phyloP scores from a whole-genome alignment of 2,797 vertebrate species.

The Channa striata region DNA sequence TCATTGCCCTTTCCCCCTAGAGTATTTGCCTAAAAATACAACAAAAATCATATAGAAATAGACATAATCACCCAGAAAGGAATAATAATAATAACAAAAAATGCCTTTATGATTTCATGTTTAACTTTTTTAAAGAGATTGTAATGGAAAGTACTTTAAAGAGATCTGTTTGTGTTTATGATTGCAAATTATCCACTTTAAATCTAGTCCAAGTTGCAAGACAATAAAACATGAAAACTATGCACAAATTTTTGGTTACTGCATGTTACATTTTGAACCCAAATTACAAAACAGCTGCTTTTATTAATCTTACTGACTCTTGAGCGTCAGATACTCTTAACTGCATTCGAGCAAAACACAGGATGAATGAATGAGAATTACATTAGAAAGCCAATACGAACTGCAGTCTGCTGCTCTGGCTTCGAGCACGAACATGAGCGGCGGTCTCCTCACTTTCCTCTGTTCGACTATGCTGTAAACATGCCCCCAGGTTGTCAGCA shows the following conservation, averaged over 20 bases:
- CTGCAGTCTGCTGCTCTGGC: conserved; percentile 16
- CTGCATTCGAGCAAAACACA: conserved; percentile 13
- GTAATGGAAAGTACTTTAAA: neutral
- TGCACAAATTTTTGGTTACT: neutral
- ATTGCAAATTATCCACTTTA: neutral
- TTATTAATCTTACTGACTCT: conserved; percentile 4
- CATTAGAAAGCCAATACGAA: conserved; percentile 37
- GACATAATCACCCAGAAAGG: no score
- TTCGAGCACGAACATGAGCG: conserved; percentile 42
- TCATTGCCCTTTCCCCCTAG: neutral
- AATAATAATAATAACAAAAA: neutral
- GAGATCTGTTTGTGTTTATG: neutral
- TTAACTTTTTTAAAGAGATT: neutral
- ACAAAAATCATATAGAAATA: neutral
- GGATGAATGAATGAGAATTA: conserved; percentile 12
- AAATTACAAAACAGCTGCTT: conserved; percentile 1
- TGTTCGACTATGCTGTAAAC: conserved; percentile 75
- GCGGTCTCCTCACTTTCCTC: conserved; percentile 34
- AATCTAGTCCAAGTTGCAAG: neutral
- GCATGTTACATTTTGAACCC: neutral
- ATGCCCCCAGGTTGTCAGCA: conserved; percentile 81
- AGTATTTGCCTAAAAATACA: neutral
- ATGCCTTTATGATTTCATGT: neutral
- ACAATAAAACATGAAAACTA: neutral
- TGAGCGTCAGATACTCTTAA: neutral